Base-by-base conservation (phyloP, 2,797 vertebrate genomes). In the Falco rusticolus region DNA sequence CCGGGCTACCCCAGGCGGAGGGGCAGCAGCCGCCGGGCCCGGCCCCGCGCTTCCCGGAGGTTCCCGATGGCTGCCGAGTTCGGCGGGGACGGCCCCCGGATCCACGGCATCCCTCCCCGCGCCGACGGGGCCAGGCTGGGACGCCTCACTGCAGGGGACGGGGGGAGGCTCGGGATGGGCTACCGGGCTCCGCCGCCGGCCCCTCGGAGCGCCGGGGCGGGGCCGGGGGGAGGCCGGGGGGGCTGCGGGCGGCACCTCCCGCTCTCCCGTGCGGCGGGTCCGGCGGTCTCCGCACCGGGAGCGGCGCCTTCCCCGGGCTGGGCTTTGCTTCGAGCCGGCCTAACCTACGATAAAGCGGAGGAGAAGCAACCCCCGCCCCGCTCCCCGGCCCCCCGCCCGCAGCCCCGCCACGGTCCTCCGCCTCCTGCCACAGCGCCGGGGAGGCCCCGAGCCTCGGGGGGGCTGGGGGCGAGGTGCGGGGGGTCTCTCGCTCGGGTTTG, bases 221-320 rank as follows among this genome's bases (percentile, higher is more conserved):
- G 41, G 41, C 41, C 41, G 41, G 45, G 29, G 29, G 29, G 14
- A 34, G 34, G 34, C 34, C 34, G 19, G 29, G 41, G 63, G 28
- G 39, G 48, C 70, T 39, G 60, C 33, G 26, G 69, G 65, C 39
- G 21, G 60, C 69, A 2, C 69, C 69, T 16, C 56, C 84, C 5
- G 82, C 92, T 89, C 89, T 54, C 9, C 25, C 7, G 16, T 83
- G 91, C 65, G 4, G 66, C 17, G 89, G 80, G 72, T 10, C 7
- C 72, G 82, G 82, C 57, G 78, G 82, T 14, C 94, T 93, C 89
- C 63, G 82, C 61, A 41, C 41, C 41, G 41, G 41, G 41, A 41
- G 41, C 11, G 41, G 13, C 41, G 14, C 41, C 41, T 41, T 41
- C 41, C 41, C 41, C 41, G 41, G 14, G 68, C 82, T 43, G 25